Evolutionary conservation across 2,888 invertebrate genomes (phyloP).

Genomic region (Anthoptus insignis): DNA sequence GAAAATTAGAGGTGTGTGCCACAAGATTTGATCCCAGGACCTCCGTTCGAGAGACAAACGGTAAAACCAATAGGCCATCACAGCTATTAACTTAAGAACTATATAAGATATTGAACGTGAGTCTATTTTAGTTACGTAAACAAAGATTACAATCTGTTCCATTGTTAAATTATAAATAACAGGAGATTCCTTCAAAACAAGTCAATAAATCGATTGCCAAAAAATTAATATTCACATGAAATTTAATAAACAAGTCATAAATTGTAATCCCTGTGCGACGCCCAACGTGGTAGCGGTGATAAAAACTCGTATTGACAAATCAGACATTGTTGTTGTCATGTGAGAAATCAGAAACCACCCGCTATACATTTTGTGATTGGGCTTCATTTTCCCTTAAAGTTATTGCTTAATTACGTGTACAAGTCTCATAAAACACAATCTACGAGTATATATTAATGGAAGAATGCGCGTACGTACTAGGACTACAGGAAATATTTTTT

Average conservation of each 20-base stretch:
- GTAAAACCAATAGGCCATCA: too few relatives aligned
- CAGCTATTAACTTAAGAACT: too few relatives aligned
- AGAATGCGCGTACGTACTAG: constrained; percentile 46
- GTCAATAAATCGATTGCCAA: background rate
- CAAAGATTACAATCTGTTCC: too few relatives aligned
- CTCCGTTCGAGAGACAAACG: too few relatives aligned
- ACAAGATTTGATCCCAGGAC: too few relatives aligned
- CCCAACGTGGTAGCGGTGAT: constrained; percentile 11
- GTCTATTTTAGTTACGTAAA: too few relatives aligned
- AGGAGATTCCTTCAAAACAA: background rate
- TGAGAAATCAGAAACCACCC: constrained; percentile 31
- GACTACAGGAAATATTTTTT: constrained; percentile 51
- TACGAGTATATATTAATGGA: constrained; percentile 49
- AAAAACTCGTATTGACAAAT: constrained; percentile 30
- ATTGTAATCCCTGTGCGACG: background rate
- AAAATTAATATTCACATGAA: background rate
- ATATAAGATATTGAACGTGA: too few relatives aligned
- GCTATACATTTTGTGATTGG: constrained; percentile 24
- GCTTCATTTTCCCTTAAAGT: constrained; percentile 63
- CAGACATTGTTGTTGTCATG: constrained; percentile 22
- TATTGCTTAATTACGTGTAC: constrained; percentile 69
- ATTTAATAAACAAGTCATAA: background rate
- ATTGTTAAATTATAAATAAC: too few relatives aligned
- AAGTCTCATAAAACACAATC: constrained; percentile 60
- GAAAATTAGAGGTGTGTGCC: too few relatives aligned